Evolutionary conservation across 2,888 invertebrate genomes (phyloP).

Genomic region (Alsophila aescularia): DNA sequence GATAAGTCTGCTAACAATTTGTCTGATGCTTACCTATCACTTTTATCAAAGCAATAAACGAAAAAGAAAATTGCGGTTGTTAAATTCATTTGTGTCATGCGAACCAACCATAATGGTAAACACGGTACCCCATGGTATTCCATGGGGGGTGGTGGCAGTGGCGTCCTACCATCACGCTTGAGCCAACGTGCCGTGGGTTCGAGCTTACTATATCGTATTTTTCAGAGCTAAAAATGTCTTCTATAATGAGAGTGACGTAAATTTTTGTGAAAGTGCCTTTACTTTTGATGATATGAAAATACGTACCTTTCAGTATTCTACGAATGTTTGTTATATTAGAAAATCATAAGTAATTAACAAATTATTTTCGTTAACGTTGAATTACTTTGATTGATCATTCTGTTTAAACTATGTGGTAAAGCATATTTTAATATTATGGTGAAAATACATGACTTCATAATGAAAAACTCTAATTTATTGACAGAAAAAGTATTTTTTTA

Average conservation of each 20-base stretch:
- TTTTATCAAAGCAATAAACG: conserved; percentile 6
- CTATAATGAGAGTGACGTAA: conserved; percentile 17
- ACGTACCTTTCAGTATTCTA: too few species aligned
- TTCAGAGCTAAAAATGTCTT: neutral
- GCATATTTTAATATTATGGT: too few species aligned
- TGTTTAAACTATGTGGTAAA: too few species aligned
- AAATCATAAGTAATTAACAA: too few species aligned
- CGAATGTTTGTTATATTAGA: too few species aligned
- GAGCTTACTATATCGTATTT: neutral
- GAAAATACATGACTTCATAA: too few species aligned
- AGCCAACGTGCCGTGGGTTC: conserved; percentile 59
- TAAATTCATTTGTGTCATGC: conserved; percentile 37
- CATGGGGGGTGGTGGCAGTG: conserved; percentile 62
- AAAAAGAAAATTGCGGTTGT: conserved; percentile 1
- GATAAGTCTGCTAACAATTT: too few species aligned
- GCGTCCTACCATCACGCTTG: conserved; percentile 67
- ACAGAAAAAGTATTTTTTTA: too few species aligned
- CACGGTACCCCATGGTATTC: conserved; percentile 31
- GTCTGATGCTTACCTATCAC: neutral
- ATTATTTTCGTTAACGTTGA: too few species aligned
- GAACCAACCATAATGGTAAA: conserved; percentile 41
- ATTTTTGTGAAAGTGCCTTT: neutral
- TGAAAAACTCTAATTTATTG: too few species aligned
- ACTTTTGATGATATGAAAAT: neutral
- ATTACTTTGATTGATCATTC: too few species aligned